Evolutionary conservation across 2,113 vertebrate species (phyloP).

Genomic region (Oxyruncus cristatus): DNA sequence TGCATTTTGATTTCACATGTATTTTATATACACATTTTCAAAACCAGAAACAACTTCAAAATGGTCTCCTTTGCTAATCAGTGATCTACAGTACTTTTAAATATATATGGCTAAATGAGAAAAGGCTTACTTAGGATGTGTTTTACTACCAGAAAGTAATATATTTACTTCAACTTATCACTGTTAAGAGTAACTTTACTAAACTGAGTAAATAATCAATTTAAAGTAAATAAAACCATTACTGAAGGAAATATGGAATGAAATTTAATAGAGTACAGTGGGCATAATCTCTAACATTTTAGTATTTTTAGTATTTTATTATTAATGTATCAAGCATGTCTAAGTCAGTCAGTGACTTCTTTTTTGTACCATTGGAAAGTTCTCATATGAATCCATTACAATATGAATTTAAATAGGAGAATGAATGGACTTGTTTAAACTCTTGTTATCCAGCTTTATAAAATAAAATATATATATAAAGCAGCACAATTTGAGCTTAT

Average conservation of each 20-base stretch:
- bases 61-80: neutral
- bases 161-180: neutral
- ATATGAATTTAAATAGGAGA: neutral
- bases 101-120: neutral
- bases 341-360: neutral
- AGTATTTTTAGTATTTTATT: neutral
- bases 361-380: neutral
- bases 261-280: neutral
- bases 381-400: neutral
- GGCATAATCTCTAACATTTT: neutral
- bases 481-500: neutral
- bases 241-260: neutral
- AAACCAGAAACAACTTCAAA: neutral
- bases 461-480: neutral
- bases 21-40: neutral
- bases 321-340: neutral
- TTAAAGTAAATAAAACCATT: neutral
- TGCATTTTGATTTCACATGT: neutral
- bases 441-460: neutral
- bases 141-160: neutral
- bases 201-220: neutral
- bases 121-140: fast-evolving
- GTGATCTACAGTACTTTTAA: neutral
- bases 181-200: neutral
- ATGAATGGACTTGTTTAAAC: neutral